Percentiles rank a stretch among this genome's conserved stretches.
Evolutionary conservation across 2,113 vertebrate genomes (phyloP).

Genomic region (Eulacestoma nigropectus): DNA sequence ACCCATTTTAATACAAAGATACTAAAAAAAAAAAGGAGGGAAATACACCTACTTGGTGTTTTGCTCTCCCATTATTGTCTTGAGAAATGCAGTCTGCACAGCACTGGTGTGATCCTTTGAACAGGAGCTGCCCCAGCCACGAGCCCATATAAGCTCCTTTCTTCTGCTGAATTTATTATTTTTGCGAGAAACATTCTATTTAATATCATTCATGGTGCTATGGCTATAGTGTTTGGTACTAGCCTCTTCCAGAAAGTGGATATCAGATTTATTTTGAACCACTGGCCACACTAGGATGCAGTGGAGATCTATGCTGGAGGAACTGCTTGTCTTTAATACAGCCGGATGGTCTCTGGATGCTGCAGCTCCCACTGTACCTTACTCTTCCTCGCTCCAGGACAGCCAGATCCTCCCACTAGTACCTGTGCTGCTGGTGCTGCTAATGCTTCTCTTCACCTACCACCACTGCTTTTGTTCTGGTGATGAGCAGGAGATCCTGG

Average conservation of each 20-base stretch:
- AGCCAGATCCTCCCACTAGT: not conserved
- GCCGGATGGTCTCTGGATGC: not conserved
- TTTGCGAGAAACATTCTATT: not conserved
- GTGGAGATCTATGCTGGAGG: not conserved
- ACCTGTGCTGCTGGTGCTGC: not conserved
- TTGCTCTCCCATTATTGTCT: not conserved
- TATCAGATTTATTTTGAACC: not conserved
- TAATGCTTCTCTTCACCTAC: not conserved
- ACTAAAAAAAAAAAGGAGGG: too few relatives aligned
- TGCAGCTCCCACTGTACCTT: not conserved
- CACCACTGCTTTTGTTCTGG: not conserved
- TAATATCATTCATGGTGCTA: not conserved
- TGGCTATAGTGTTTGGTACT: not conserved
- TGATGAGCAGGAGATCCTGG: not conserved
- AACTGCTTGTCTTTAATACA: not conserved
- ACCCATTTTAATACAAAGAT: not conserved
- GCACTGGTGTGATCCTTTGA: not conserved
- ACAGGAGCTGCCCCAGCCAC: not conserved
- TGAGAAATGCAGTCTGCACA: not conserved
- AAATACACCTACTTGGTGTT: not conserved
- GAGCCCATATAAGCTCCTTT: not conserved
- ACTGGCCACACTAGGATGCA: rapidly evolving
- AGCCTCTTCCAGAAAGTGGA: not conserved
- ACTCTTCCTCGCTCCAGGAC: rapidly evolving
- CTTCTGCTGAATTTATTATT: not conserved